These are phyloP conservation scores for Cephalopholis sonnerati DNA, from an alignment of 2,113 vertebrate genomes.

Conservation along the genomic window DNA sequence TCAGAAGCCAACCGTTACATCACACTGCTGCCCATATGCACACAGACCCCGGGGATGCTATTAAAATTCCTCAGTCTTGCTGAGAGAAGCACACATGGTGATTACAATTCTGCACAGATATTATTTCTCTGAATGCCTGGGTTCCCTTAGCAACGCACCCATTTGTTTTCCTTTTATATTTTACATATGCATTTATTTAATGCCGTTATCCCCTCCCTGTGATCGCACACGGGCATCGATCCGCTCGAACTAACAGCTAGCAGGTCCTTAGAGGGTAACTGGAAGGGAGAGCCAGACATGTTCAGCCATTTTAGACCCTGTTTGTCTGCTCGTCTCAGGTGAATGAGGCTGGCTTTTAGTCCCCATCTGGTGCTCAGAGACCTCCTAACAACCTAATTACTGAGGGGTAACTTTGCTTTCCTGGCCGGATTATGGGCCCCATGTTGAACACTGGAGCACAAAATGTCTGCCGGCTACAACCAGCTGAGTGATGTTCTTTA, in stretches of 20 bases:
- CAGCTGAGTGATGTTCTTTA: constrained; percentile 67
- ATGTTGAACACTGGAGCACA: constrained; percentile 62
- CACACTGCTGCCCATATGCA: constrained; percentile 35
- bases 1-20: constrained; percentile 52
- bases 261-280: constrained; percentile 34
- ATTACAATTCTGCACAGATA: constrained; percentile 46
- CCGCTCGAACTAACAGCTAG: constrained; percentile 29
- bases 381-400: constrained; percentile 72
- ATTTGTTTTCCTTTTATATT: constrained; percentile 24
- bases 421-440: constrained; percentile 58
- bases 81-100: constrained; percentile 44
- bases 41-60: constrained; percentile 47
- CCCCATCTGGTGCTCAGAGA: constrained; percentile 70
- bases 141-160: neutral
- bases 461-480: constrained; percentile 73
- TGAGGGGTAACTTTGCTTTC: constrained; percentile 42
- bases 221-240: constrained; percentile 57
- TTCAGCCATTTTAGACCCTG: constrained; percentile 66
- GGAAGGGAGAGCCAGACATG: constrained; percentile 46
- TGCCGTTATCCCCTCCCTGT: neutral
- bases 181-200: constrained; percentile 31
- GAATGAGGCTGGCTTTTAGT: constrained; percentile 62
- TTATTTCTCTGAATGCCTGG: constrained; percentile 15
- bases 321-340: constrained; percentile 62
- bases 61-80: constrained; percentile 52